phyloP scores from a whole-genome alignment of 1,140 invertebrate genomes.

The Physella acuta region DNA sequence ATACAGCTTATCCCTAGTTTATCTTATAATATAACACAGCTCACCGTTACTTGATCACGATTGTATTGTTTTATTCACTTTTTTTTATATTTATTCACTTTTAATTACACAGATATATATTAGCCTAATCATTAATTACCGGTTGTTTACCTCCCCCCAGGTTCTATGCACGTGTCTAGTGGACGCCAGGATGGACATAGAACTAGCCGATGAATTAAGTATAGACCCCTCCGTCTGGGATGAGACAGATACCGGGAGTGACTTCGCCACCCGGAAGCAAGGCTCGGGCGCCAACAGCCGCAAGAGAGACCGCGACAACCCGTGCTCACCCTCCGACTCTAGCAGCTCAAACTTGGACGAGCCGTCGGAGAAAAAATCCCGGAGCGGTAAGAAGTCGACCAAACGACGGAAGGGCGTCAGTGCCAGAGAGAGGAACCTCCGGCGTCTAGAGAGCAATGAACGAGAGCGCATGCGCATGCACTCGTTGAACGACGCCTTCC shows the following conservation, averaged over 20 bases:
- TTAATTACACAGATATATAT: too few species aligned
- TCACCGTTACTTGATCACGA: too few species aligned
- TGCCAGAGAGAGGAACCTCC: slow-evolving; percentile 77
- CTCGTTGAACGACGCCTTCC: slow-evolving; percentile 83
- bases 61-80: too few species aligned
- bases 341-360: slow-evolving; percentile 44
- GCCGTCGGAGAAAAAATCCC: slow-evolving; percentile 41
- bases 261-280: slow-evolving; percentile 27
- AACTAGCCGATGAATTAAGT: slow-evolving; percentile 30
- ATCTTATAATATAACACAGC: too few species aligned
- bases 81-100: too few species aligned
- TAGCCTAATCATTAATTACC: too few species aligned
- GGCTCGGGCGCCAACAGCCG: slow-evolving; percentile 23
- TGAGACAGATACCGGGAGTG: slow-evolving; percentile 28
- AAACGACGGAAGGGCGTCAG: slow-evolving; percentile 72
- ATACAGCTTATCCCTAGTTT: too few species aligned
- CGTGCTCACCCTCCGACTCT: slow-evolving; percentile 50
- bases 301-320: slow-evolving; percentile 28
- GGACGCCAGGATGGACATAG: slow-evolving; percentile 28
- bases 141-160: not conserved
- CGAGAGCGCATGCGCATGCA: slow-evolving; percentile 86
- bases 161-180: not conserved
- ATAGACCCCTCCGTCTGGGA: slow-evolving; percentile 34
- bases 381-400: slow-evolving; percentile 48
- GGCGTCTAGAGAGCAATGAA: slow-evolving; percentile 83